A percentile compares a stretch with the other conserved stretches of the same genome.
Conservation (phyloP, 2,113 vertebrate genomes). For the Trinectes maculatus region DNA sequence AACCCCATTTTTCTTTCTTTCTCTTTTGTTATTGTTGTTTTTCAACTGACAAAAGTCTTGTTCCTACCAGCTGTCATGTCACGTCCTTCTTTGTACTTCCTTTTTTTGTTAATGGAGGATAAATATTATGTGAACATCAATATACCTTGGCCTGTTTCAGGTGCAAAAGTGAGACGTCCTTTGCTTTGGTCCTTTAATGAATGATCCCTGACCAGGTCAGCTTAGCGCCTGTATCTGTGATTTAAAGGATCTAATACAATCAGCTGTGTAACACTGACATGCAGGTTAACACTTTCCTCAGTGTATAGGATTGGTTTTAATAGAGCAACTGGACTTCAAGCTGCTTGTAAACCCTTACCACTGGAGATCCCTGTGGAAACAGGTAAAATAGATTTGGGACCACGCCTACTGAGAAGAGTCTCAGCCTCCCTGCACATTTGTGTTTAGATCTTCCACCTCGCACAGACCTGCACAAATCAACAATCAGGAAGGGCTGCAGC, state of each 20-base stretch:
- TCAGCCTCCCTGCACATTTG: conserved; percentile 12
- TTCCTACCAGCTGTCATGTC: not conserved
- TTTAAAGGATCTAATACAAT: conserved; percentile 11
- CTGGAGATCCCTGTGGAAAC: not conserved
- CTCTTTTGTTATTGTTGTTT: conserved; percentile 2
- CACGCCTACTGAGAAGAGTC: conserved; percentile 3
- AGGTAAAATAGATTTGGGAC: conserved; percentile 28
- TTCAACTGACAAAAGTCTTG: not conserved
- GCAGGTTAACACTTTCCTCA: not conserved
- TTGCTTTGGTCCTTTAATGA: conserved; percentile 33
- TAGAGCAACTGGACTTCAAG: too few relatives aligned
- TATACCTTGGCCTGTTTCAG: conserved; percentile 22
- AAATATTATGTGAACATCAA: conserved; percentile 31
- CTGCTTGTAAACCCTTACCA: not conserved
- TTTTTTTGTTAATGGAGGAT: not conserved
- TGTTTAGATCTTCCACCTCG: conserved; percentile 12
- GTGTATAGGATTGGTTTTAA: too few relatives aligned
- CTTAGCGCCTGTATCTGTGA: not conserved
- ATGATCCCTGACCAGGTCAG: not conserved
- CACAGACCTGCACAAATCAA: conserved; percentile 26
- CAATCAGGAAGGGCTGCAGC: conserved; percentile 2
- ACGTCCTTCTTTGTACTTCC: not conserved
- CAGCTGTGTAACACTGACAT: not conserved
- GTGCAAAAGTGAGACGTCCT: conserved; percentile 14
- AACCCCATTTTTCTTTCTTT: not conserved